Evolutionary conservation across 1,140 invertebrate species (phyloP), one percentile per base, ranked within the genome.

Genomic region (Drosophila cardini): DNA sequence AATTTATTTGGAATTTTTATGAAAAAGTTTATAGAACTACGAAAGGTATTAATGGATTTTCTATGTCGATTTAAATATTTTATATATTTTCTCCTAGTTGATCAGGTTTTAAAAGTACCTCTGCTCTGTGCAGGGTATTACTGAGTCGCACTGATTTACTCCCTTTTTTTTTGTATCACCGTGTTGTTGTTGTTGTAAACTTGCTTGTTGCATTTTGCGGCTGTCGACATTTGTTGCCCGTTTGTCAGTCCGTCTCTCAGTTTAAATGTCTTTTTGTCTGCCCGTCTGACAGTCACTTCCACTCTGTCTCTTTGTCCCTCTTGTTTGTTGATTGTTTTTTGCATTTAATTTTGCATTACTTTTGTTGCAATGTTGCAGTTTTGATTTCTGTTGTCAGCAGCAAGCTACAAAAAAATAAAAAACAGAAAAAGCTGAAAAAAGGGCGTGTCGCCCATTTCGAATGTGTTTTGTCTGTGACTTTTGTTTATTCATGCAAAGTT

Each of bases 341-440:
- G 62, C 76, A 74, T 87, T 87, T 83, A 87, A 83, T 87, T 80
- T 72, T 69, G 71, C 74, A 86, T 85, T 85, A 81, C 74, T 81
- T 80, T 64, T 80, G 74, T 73, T 76, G 73, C 56, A 60, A 53
- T 69, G 48, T 57, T 74, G 72, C 82, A 83, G 83, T 78, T 87
- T 87, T 89, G 83, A 87, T 87, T 89, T 86, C 69, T 61, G 56
- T 52, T 75, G 60, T 34, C 56, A 65, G 57, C 32, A 34, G n/a
- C 21, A 65, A 15, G 10, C 43, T 30, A n/a, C 2, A 46, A 46
- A 32, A 10, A 55, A 50, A 69, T 26, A 42, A 18, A 6, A 57
- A 34, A 52, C 46, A 5, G 21, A 61, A 46, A 18, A 42, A 30
- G 4, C 11, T 34, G 21, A 11, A 50, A 80, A 84, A 85, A 82